These are phyloP conservation scores for Drosophila nr. fundita DNA, from an alignment of 2,888 invertebrate genomes.

Conservation along the genomic window DNA sequence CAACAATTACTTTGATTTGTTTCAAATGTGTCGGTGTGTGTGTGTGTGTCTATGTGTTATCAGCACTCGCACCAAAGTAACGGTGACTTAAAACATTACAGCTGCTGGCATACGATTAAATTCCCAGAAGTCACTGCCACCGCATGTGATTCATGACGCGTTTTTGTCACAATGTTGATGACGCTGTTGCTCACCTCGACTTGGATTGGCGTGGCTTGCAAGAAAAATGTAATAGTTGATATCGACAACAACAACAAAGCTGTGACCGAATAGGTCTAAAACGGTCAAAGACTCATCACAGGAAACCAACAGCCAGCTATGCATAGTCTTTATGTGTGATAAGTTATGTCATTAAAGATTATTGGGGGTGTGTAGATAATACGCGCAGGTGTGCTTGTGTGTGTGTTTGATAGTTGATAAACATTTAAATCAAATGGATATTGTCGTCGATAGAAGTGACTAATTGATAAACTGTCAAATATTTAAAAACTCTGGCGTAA, in stretches of 20 bases:
- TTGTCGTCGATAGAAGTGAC: slow-evolving; percentile 6
- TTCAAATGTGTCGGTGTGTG: slow-evolving; percentile 17
- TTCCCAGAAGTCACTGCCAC: slow-evolving; percentile 35
- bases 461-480: slow-evolving; percentile 1
- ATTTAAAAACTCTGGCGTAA: background rate
- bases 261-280: slow-evolving; percentile 61
- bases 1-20: slow-evolving; percentile 53
- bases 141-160: slow-evolving; percentile 71
- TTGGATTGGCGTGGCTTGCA: background rate
- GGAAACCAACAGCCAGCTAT: slow-evolving; percentile 41
- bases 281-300: slow-evolving; percentile 33
- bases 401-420: slow-evolving; percentile 24
- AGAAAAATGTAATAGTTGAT: slow-evolving; percentile 20
- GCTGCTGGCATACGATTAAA: slow-evolving; percentile 26
- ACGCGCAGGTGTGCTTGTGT: background rate
- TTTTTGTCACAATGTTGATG: slow-evolving; percentile 30
- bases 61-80: slow-evolving; percentile 45
- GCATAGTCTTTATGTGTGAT: slow-evolving; percentile 31
- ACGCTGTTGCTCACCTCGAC: slow-evolving; percentile 20
- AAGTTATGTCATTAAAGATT: slow-evolving; percentile 57
- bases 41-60: slow-evolving; percentile 50
- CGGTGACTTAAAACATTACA: slow-evolving; percentile 38
- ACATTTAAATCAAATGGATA: slow-evolving; percentile 15
- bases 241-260: slow-evolving; percentile 14
- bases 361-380: slow-evolving; percentile 44